Base-by-base conservation (phyloP, 2,888 invertebrate species). In the Cordilura impudica region DNA sequence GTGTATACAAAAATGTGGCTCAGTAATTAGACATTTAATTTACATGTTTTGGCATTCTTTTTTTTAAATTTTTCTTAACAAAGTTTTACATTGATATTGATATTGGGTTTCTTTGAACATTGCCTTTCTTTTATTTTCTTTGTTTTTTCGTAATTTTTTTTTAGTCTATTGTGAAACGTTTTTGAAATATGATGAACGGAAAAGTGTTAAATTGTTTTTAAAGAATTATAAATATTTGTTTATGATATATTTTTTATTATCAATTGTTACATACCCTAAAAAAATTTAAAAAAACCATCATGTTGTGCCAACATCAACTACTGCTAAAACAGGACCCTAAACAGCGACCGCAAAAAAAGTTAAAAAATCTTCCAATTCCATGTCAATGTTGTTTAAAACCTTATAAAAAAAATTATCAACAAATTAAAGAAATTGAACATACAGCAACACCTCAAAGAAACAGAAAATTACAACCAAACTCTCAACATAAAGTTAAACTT, bases 361-460 rank as follows among this genome's bases (percentile, higher is more conserved):
- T 75, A 23, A 74, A 71, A 66, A 54, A 61, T 31, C 75, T 79
- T 67, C 39, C 75, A 10, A 26, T 74, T n/a, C 61, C 79, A 8
- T 56, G 61, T 26, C 71, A 75, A 10, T 56, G 61, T 39, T 51
- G 71, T 56, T 54, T 71, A n/a, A 79, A 79, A 63, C 66, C 71
- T 16, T 75, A 67, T 49, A 6, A 53, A 26, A 75, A 69, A 47
- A 56, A 49, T 53, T 79, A 75, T 71, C 75, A 79, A 49, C 79
- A 75, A 61, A 71, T 75, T 61, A 79, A 71, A 26, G 79, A 79
- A 61, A 43, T 67, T 35, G 79, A 75, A 63, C 71, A 35, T 53
- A 47, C 19, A 21, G 26, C 66, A 31, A 8, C 26, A 19, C 18
- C 79, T 19, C 14, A 66, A 49, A 66, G 65, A 54, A 47, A 19